Conservation (phyloP, 2,888 invertebrate species). For the Cantharis nigra region DNA sequence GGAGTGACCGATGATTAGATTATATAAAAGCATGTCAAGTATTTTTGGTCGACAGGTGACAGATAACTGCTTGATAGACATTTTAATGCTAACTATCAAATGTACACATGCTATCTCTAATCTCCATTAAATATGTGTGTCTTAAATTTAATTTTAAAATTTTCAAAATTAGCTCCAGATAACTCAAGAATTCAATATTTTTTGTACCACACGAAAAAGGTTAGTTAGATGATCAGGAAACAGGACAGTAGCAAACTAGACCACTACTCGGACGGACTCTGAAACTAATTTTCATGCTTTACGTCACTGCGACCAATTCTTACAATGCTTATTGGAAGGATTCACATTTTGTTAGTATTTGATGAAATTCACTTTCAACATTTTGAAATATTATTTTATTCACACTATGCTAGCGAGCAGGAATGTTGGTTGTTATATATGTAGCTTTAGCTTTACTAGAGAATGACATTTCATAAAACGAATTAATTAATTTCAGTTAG, state of each 20-base stretch:
- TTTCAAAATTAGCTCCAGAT: not conserved
- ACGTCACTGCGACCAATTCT: not conserved
- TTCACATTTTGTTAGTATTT: not conserved
- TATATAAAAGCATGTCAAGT: slow-evolving; percentile 9
- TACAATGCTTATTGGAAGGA: not conserved
- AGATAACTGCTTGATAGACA: slow-evolving; percentile 16
- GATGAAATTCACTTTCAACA: not conserved
- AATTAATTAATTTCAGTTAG: not conserved
- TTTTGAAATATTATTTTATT: not conserved
- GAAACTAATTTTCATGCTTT: not conserved
- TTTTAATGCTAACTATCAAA: slow-evolving; percentile 14
- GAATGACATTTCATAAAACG: not conserved
- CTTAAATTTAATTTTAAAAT: not conserved
- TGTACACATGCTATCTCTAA: slow-evolving; percentile 10
- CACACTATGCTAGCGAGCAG: not conserved
- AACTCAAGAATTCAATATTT: not conserved
- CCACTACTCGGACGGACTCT: no score
- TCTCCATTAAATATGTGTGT: not conserved
- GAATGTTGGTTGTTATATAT: not conserved
- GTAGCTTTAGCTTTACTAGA: not conserved
- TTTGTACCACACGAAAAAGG: not conserved
- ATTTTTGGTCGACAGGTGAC: slow-evolving; percentile 13
- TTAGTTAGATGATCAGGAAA: not conserved
- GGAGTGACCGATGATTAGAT: not conserved
- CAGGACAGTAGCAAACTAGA: not conserved